Percentiles rank a stretch among this genome's conserved stretches.
phyloP scores from a whole-genome alignment of 1,140 invertebrate genomes.

The Heterodera carotae region DNA sequence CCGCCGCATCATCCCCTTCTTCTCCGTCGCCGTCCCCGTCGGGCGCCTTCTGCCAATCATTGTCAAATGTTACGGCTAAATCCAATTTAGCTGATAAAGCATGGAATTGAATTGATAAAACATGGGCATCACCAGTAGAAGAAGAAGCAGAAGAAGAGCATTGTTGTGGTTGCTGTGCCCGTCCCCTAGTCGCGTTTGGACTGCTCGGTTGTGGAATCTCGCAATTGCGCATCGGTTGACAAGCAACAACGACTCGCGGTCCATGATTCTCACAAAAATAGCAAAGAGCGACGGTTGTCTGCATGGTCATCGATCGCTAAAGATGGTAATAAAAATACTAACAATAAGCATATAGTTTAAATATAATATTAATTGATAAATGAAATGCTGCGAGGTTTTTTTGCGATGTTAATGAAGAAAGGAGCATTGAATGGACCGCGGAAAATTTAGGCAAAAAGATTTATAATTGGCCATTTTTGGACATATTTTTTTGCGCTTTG shows the following conservation, averaged over 20 bases:
- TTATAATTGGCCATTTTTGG: too few relatives aligned
- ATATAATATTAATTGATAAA: too few relatives aligned
- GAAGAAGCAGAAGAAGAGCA: conserved; percentile 39
- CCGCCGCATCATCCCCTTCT: conserved; percentile 7
- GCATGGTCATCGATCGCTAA: conserved; percentile 26
- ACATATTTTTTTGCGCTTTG: too few relatives aligned
- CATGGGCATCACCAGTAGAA: too few relatives aligned
- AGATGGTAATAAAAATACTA: not conserved
- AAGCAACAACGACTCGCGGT: conserved; percentile 39
- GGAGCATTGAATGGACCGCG: too few relatives aligned
- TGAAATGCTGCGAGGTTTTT: too few relatives aligned
- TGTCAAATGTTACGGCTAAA: not conserved
- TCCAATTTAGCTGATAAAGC: not conserved
- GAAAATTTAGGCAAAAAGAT: too few relatives aligned
- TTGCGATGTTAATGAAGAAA: too few relatives aligned
- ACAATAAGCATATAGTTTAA: too few relatives aligned
- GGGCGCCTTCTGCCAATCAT: not conserved
- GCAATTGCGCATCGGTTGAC: conserved; percentile 44
- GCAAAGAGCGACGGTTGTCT: conserved; percentile 42
- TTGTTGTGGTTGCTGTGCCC: conserved; percentile 10
- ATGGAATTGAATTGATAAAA: too few relatives aligned
- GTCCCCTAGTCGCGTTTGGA: not conserved
- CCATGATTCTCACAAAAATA: conserved; percentile 52
- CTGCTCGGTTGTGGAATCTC: conserved; percentile 18
- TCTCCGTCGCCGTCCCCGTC: not conserved